Evolutionary conservation across 2,113 vertebrate species (phyloP).

Genomic region (Corvus hawaiiensis): DNA sequence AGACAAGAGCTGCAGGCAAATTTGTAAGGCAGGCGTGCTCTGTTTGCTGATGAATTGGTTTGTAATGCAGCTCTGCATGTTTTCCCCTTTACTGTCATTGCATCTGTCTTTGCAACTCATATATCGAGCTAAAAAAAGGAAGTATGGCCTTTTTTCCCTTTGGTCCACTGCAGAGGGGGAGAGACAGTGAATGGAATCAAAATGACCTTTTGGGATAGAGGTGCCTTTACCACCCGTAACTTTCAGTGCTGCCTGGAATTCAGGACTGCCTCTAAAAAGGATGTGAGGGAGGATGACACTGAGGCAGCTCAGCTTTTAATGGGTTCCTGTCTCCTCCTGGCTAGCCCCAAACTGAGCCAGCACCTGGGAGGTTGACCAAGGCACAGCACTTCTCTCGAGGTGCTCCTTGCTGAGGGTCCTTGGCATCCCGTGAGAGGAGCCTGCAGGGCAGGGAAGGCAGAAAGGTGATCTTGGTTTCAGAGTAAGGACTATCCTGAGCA

Average conservation of each 20-base stretch:
- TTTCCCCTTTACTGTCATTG: neutral
- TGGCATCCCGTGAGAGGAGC: neutral
- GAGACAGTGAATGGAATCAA: neutral
- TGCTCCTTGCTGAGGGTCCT: neutral
- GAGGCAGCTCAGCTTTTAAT: neutral
- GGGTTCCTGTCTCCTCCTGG: neutral
- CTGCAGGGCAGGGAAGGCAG: neutral
- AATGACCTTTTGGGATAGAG: neutral
- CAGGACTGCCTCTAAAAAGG: neutral
- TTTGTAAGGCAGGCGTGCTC: conserved; percentile 36
- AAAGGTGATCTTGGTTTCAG: neutral
- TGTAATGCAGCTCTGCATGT: conserved; percentile 44
- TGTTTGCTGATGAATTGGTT: conserved; percentile 50
- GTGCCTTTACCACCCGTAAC: neutral
- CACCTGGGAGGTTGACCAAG: neutral
- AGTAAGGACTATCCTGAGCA: neutral
- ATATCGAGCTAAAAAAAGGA: neutral
- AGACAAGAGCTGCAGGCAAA: conserved; percentile 55
- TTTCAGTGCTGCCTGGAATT: neutral
- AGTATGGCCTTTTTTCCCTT: neutral
- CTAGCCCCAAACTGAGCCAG: neutral
- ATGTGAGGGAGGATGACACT: neutral
- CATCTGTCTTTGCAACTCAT: conserved; percentile 7
- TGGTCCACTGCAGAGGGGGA: neutral
- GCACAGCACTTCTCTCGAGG: neutral